phyloP scores from a whole-genome alignment of 2,113 vertebrate species.

The human region GRCh38 chr17:16760501-16761000 shows the following conservation, averaged over 20 bases:
- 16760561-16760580: background rate
- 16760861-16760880: background rate
- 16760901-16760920: background rate
- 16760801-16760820: background rate
- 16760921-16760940: background rate
- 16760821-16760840: background rate
- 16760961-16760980: background rate
- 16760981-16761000: background rate
- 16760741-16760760: background rate
- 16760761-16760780: background rate
- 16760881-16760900: background rate
- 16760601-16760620: background rate
- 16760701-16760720: background rate
- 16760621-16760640: background rate
- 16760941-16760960: slow-evolving; percentile 41
- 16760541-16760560: background rate
- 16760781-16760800: background rate
- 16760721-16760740: background rate
- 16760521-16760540: background rate
- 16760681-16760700: background rate
- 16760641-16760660: background rate
- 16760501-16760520: background rate
- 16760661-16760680: background rate
- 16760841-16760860: background rate
- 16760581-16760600: background rate